These are phyloP conservation scores for Penaeus chinensis DNA, from an alignment of 1,140 invertebrate genomes.

Conservation along the genomic window DNA sequence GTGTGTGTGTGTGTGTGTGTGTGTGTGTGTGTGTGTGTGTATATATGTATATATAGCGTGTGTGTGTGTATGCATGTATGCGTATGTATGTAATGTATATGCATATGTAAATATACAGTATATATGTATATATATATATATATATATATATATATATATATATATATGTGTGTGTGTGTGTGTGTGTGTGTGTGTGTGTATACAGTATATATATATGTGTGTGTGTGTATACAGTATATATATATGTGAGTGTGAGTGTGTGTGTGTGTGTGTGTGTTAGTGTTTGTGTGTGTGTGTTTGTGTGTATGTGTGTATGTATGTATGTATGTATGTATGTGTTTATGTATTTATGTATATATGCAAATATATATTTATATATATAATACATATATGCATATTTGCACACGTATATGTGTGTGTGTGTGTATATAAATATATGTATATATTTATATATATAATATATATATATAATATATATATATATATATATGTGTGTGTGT, in stretches of 20 bases:
- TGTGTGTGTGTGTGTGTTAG: constrained; percentile 3
- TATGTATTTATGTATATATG: background rate
- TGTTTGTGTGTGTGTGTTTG: background rate
- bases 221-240: background rate
- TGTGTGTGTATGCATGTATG: background rate
- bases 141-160: too few species aligned
- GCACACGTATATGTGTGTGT: background rate
- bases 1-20: background rate
- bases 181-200: too few species aligned
- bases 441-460: background rate
- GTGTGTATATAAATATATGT: background rate
- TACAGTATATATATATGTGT: constrained; percentile 16
- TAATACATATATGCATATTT: too few species aligned
- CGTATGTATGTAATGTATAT: too few species aligned
- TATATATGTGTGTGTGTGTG: background rate
- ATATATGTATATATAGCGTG: background rate
- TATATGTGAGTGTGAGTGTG: constrained; percentile 35
- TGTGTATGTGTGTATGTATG: background rate
- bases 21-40: background rate
- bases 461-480: too few species aligned
- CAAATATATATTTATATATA: too few species aligned
- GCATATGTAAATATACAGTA: constrained; percentile 5
- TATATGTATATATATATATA: background rate
- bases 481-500: too few species aligned
- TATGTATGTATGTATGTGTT: background rate